Evolutionary conservation across 2,113 vertebrate species (phyloP).

Genomic region (Plestiodon gilberti): DNA sequence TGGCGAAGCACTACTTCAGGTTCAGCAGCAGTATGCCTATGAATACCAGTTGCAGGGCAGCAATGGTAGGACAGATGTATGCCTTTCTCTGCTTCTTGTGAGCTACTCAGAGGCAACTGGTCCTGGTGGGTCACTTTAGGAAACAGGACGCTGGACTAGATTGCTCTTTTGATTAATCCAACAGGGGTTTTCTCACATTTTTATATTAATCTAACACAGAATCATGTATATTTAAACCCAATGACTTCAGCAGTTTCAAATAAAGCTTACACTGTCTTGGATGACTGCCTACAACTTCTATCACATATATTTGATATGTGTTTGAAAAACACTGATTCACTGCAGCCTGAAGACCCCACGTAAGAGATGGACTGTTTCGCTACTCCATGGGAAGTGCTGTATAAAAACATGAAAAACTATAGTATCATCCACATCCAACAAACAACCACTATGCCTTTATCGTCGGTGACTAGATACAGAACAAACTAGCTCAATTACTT

Average conservation of each 20-base stretch:
- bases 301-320: conserved; percentile 21
- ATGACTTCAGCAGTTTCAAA: background rate
- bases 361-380: background rate
- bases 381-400: conserved; percentile 21
- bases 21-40: too few species aligned
- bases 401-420: conserved; percentile 6
- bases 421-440: too few species aligned
- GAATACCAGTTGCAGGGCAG: too few species aligned
- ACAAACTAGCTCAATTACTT: conserved; percentile 17
- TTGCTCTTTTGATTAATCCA: too few species aligned
- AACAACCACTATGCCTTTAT: conserved; percentile 1
- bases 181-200: too few species aligned
- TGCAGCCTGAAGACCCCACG: conserved; percentile 18
- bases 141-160: too few species aligned
- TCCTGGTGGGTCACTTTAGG: too few species aligned
- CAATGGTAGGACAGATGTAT: too few species aligned
- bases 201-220: background rate
- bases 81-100: too few species aligned
- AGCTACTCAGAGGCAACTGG: too few species aligned
- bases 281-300: background rate
- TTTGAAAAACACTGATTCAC: background rate
- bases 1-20: too few species aligned
- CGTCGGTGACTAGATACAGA: background rate
- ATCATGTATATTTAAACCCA: background rate
- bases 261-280: background rate